Evolutionary conservation across 2,888 invertebrate species (phyloP).

Genomic region (Phaedon cochleariae): DNA sequence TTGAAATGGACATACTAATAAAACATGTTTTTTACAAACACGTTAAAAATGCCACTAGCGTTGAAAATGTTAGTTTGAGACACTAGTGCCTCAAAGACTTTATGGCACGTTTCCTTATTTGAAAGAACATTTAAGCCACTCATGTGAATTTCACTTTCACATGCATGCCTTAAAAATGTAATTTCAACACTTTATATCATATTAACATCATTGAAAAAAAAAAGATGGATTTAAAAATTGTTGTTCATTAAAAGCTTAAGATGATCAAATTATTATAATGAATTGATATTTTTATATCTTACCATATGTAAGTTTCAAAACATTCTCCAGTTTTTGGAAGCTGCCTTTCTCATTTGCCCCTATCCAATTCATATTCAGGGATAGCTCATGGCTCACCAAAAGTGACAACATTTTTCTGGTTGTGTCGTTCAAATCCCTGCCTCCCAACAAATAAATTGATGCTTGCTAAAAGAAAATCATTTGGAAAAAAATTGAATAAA

Average conservation of each 20-base stretch:
- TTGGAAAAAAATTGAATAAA: neutral
- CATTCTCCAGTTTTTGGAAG: too few species aligned
- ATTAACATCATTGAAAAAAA: neutral
- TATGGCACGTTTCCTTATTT: neutral
- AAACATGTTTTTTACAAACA: neutral
- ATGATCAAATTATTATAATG: neutral
- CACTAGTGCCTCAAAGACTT: neutral
- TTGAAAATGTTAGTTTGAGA: neutral
- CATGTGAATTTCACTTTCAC: constrained; percentile 1
- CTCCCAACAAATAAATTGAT: neutral
- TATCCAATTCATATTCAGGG: neutral
- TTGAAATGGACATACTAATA: neutral
- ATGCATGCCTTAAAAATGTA: neutral
- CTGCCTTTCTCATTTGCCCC: too few species aligned
- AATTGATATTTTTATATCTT: neutral
- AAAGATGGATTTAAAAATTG: neutral
- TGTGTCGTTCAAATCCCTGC: neutral
- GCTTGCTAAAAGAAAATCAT: neutral
- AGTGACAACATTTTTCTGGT: neutral
- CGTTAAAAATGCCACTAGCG: neutral
- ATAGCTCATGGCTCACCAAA: neutral
- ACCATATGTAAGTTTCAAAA: neutral
- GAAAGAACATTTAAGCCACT: neutral
- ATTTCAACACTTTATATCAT: constrained; percentile 3
- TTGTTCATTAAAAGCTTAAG: neutral